These are phyloP conservation scores for Eristalis intricaria DNA, from an alignment of 2,888 invertebrate species.

Conservation along the genomic window DNA sequence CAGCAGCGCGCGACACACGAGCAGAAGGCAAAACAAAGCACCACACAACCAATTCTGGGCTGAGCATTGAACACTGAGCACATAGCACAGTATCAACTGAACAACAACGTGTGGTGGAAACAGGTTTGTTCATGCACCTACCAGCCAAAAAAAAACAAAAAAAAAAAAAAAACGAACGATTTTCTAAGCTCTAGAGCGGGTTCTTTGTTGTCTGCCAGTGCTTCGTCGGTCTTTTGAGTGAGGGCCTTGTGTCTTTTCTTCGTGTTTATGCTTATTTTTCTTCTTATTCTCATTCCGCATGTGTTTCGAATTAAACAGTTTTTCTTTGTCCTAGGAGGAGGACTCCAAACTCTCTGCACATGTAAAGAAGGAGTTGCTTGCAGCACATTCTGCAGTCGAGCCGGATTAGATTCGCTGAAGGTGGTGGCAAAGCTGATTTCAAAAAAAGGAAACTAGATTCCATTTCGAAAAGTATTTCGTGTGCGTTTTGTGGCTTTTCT, in stretches of 20 bases:
- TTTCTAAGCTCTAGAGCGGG: conserved; percentile 38
- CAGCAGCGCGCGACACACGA: conserved; percentile 13
- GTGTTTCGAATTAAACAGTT: conserved; percentile 35
- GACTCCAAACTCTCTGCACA: background rate
- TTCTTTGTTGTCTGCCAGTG: conserved; percentile 66
- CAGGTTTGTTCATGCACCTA: conserved; percentile 37
- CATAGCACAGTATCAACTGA: background rate
- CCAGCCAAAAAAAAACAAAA: conserved; percentile 4
- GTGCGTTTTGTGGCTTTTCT: background rate
- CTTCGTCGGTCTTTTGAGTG: conserved; percentile 18
- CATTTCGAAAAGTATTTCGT: background rate
- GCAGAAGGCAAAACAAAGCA: conserved; percentile 39
- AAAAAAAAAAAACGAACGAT: conserved; percentile 17
- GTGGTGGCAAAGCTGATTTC: conserved; percentile 46
- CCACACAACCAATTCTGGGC: background rate
- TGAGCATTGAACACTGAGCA: background rate
- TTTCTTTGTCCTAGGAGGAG: conserved; percentile 63
- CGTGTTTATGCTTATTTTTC: background rate
- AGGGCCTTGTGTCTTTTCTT: conserved; percentile 30
- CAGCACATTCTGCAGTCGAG: background rate
- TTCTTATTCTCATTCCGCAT: background rate
- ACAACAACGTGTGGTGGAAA: conserved; percentile 56
- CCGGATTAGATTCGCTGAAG: background rate
- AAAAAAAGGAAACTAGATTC: background rate
- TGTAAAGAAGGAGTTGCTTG: conserved; percentile 1